A percentile compares a stretch with the other conserved stretches of the same genome.
phyloP scores from a whole-genome alignment of 2,113 vertebrate genomes.

The Crotalus viridis region DNA sequence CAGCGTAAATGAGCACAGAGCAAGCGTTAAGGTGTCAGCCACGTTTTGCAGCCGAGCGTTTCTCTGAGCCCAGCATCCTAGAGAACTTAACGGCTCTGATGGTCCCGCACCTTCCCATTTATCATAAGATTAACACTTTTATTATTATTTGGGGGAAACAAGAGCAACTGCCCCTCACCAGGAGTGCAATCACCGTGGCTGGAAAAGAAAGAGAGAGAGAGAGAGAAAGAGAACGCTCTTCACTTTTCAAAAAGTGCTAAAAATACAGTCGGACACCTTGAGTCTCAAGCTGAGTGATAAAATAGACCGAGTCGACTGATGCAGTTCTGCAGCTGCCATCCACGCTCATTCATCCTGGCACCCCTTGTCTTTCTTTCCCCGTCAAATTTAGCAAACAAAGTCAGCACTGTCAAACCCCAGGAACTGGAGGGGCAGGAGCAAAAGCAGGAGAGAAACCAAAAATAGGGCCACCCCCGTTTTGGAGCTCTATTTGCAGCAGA shows the following conservation, averaged over 20 bases:
- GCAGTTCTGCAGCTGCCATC: slow-evolving; percentile 48
- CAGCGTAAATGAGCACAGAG: slow-evolving; percentile 28
- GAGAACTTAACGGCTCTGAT: slow-evolving; percentile 32
- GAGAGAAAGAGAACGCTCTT: slow-evolving; percentile 49
- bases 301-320: slow-evolving; percentile 43
- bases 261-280: slow-evolving; percentile 60
- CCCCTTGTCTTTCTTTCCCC: slow-evolving; percentile 29
- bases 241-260: slow-evolving; percentile 46
- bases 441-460: slow-evolving; percentile 54
- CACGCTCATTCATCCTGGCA: slow-evolving; percentile 33
- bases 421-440: slow-evolving; percentile 35
- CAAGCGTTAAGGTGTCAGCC: slow-evolving; percentile 13
- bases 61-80: slow-evolving; percentile 25
- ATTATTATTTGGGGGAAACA: slow-evolving; percentile 62
- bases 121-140: slow-evolving; percentile 59
- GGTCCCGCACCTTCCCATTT: slow-evolving; percentile 50
- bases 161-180: slow-evolving; percentile 20
- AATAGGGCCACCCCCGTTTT: slow-evolving; percentile 54
- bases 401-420: slow-evolving; percentile 48
- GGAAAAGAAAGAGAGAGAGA: not conserved
- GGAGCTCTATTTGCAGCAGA: not conserved
- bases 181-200: slow-evolving; percentile 47
- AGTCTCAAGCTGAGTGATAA: slow-evolving; percentile 45
- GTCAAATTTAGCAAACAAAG: slow-evolving; percentile 63
- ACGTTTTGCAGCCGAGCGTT: slow-evolving; percentile 37